Evolutionary conservation across 1,140 invertebrate genomes (phyloP).

Genomic region (Pogonus chalceus): DNA sequence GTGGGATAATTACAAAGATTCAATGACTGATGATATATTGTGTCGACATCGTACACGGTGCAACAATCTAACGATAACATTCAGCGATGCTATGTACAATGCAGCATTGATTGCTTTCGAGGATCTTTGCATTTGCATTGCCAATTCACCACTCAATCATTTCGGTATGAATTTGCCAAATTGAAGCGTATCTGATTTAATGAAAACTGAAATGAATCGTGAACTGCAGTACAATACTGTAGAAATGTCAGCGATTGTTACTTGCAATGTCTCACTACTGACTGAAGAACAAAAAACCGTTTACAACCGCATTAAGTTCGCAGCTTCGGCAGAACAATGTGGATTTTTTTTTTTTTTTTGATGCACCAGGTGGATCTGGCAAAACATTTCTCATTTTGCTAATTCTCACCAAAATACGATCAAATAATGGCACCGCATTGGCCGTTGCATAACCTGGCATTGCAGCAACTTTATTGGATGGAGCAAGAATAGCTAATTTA

Average conservation of each 20-base stretch:
- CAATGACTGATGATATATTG: too few species aligned
- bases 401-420: constrained; percentile 23
- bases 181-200: not conserved
- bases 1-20: too few species aligned
- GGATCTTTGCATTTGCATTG: too few species aligned
- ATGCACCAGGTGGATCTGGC: constrained; percentile 28
- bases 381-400: constrained; percentile 34
- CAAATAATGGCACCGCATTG: constrained; percentile 22
- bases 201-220: not conserved
- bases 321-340: constrained; percentile 10
- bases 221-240: constrained; percentile 34
- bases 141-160: too few species aligned
- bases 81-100: too few species aligned
- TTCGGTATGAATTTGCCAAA: constrained; percentile 8
- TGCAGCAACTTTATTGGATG: constrained; percentile 35
- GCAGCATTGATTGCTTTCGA: too few species aligned
- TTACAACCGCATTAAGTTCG: constrained; percentile 5
- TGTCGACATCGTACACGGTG: too few species aligned
- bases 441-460: constrained; percentile 38
- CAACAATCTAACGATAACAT: too few species aligned
- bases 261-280: constrained; percentile 20
- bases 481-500: constrained; percentile 33
- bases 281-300: constrained; percentile 29
- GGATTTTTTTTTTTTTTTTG: constrained; percentile 19
- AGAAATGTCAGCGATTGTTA: constrained; percentile 25